These are phyloP conservation scores for Teleiodes luculella DNA, from an alignment of 2,888 invertebrate genomes.

Conservation along the genomic window DNA sequence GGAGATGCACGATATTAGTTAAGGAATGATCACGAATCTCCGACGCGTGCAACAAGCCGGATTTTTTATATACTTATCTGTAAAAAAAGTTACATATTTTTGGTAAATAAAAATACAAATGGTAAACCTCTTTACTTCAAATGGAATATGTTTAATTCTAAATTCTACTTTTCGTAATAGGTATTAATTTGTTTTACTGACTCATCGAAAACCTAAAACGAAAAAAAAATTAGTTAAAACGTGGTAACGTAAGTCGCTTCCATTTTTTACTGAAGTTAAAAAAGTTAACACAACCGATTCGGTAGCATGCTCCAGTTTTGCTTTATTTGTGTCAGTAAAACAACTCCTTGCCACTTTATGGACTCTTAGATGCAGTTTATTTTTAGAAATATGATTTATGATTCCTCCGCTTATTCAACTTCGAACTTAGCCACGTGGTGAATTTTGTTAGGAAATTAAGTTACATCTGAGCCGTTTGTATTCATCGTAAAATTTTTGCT, in stretches of 20 bases:
- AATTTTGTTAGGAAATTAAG: not conserved
- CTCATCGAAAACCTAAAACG: not conserved
- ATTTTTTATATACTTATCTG: too few species aligned
- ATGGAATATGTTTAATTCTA: too few species aligned
- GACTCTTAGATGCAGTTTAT: constrained; percentile 45
- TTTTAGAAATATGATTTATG: constrained; percentile 56
- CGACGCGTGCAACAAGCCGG: too few species aligned
- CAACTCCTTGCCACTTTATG: constrained; percentile 51
- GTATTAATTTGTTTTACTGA: too few species aligned
- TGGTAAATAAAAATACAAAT: too few species aligned
- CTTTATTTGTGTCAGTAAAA: constrained; percentile 53
- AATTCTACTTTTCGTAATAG: too few species aligned
- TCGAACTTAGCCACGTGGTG: constrained; percentile 12
- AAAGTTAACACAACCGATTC: constrained; percentile 49
- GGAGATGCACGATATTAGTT: too few species aligned
- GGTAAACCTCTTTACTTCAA: too few species aligned
- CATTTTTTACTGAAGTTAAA: constrained; percentile 47
- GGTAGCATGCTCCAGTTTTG: constrained; percentile 59
- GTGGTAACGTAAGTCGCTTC: constrained; percentile 36
- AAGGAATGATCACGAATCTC: too few species aligned
- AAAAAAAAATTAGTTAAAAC: constrained; percentile 33
- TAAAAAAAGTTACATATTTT: too few species aligned
- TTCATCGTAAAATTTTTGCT: too few species aligned
- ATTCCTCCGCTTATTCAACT: constrained; percentile 25
- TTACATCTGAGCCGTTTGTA: too few species aligned